These are phyloP conservation scores for Marmota flaviventris DNA, from an alignment of 2,113 vertebrate genomes.

Conservation along the genomic window DNA sequence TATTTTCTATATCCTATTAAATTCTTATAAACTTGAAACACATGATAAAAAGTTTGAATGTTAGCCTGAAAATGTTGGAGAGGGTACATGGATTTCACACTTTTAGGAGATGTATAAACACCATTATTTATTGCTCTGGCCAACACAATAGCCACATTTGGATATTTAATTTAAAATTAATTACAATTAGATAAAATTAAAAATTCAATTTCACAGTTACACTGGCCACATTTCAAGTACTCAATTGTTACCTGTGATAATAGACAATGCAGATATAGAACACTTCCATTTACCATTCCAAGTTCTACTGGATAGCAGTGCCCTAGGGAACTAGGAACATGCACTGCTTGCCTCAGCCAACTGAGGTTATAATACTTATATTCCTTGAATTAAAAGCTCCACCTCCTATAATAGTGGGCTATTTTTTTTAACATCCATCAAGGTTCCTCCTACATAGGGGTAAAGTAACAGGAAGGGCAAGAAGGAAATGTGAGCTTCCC, in stretches of 20 bases:
- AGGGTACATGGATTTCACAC: background rate
- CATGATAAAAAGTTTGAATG: background rate
- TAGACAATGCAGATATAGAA: background rate
- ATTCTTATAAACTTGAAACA: slow-evolving; percentile 17
- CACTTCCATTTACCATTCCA: background rate
- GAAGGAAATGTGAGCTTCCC: background rate
- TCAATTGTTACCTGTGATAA: background rate
- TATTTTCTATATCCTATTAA: slow-evolving; percentile 44
- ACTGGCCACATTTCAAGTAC: background rate
- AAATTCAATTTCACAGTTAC: background rate
- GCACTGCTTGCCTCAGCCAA: background rate
- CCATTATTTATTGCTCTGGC: background rate
- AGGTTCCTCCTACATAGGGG: background rate
- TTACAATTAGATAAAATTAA: slow-evolving; percentile 3
- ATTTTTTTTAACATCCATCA: slow-evolving; percentile 11
- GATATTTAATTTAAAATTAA: slow-evolving; percentile 33
- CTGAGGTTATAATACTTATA: background rate
- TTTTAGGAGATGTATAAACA: background rate
- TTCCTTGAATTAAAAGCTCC: background rate
- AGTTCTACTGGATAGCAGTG: background rate
- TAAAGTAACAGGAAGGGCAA: background rate
- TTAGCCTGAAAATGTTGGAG: slow-evolving; percentile 39
- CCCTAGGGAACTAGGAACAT: background rate
- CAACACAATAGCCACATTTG: background rate
- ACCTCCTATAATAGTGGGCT: background rate